Base-by-base conservation (phyloP, 2,888 invertebrate genomes). In the Noctua fimbriata region DNA sequence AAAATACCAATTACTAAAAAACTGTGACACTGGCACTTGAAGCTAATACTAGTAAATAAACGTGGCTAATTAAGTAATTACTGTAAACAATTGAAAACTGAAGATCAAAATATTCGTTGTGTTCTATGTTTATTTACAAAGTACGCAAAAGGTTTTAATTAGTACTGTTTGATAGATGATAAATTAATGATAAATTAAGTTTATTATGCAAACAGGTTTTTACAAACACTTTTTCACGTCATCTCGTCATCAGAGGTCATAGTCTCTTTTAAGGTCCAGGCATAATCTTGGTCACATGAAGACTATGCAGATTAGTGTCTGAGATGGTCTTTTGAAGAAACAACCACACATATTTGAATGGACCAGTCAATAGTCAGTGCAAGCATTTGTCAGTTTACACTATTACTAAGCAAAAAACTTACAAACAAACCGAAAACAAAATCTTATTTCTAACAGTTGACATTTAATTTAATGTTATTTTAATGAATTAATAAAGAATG, bases 1-100 rank as follows among this genome's bases (percentile, higher is more conserved):
- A 66, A 55, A 52, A 78, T 47, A 36, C n/a, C 55, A 79, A 67
- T 79, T 58, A 67, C 21, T 44, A 78, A 47, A 55, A 76, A 78
- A 18, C 16, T 36, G 1, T 55, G 65, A 47, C 55, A 78, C 52
- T 78, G 12, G 44, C 66, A n/a, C 5, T 7, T 55, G 28, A n/a
- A 76, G 18, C 28, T 32, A 63, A 32, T 41, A 55, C 63, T 32
- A n/a, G 9, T 44, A 32, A 78, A 55, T 78, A 55, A 66, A n/a
- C 44, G 52, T 66, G 18, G n/a, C 21, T n/a, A 32, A 77, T 77
- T 49, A 49, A 5, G 49, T 52, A 24, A 52, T 52, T 52, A 52
- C 52, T 77, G 3, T 7, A n/a, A 32, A 32, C 12, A 78, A 52
- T 52, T 78, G 32, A 32, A 36, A 78, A 78, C 32, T 52, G 55